phyloP scores from a whole-genome alignment of 2,113 vertebrate species.

The Pluvialis apricaria region DNA sequence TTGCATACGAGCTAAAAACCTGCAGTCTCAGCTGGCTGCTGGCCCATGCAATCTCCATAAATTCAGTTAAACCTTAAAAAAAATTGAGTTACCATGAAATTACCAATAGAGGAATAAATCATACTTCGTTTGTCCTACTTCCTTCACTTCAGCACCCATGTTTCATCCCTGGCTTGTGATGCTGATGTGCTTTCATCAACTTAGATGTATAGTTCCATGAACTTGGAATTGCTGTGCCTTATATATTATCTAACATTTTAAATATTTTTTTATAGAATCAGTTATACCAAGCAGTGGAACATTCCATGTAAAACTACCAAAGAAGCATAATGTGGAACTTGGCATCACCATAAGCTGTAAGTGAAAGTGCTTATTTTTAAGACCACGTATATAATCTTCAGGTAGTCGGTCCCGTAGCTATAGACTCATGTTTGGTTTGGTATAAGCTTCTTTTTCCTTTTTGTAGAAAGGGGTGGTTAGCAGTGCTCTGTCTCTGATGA shows the following conservation, averaged over 20 bases:
- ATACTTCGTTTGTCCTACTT: neutral
- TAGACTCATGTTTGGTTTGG: neutral
- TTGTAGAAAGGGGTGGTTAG: neutral
- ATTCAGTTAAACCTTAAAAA: conserved; percentile 27
- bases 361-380: conserved; percentile 66
- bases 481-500: neutral
- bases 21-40: conserved; percentile 18
- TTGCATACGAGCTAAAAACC: neutral
- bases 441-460: neutral
- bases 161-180: neutral
- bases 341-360: conserved; percentile 98
- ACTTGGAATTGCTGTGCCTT: neutral
- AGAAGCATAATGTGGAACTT: conserved; percentile 95
- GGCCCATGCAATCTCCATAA: neutral
- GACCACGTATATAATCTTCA: neutral
- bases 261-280: conserved; percentile 81
- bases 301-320: conserved; percentile 97
- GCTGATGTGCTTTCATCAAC: neutral
- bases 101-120: neutral
- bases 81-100: neutral
- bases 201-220: neutral
- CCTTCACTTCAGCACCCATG: neutral
- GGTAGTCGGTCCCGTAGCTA: neutral
- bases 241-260: neutral
- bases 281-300: conserved; percentile 98